A percentile compares a stretch with the other conserved stretches of the same genome.
Evolutionary conservation across 2,113 vertebrate genomes (phyloP).

Genomic region (Marmota flaviventris): DNA sequence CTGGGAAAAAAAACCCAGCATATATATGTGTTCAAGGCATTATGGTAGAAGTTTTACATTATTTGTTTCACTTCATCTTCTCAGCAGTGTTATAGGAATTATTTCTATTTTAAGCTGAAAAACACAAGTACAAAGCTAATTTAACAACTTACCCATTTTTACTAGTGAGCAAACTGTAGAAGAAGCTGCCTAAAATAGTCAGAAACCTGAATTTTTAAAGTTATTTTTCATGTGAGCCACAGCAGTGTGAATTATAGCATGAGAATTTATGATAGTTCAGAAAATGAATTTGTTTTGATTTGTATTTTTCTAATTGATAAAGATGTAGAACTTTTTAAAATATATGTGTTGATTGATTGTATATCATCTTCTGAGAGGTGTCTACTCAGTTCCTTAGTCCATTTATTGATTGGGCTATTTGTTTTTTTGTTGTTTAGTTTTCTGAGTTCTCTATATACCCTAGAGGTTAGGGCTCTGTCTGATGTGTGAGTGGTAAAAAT

Average conservation of each 20-base stretch:
- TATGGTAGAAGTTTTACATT: neutral
- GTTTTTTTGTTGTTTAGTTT: too few species aligned
- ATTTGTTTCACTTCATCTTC: neutral
- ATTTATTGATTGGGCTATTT: too few species aligned
- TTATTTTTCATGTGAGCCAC: neutral
- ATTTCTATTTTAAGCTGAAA: slow-evolving; percentile 30
- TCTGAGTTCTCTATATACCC: too few species aligned
- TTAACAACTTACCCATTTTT: slow-evolving; percentile 20
- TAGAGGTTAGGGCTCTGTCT: too few species aligned
- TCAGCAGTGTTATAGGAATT: neutral
- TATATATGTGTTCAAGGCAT: neutral
- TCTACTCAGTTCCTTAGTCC: too few species aligned
- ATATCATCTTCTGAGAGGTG: too few species aligned
- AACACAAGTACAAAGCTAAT: neutral
- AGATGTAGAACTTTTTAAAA: too few species aligned
- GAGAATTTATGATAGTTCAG: slow-evolving; percentile 11
- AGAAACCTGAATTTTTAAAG: neutral
- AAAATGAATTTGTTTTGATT: neutral
- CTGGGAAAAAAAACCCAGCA: neutral
- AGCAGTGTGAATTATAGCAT: neutral
- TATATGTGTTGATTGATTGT: too few species aligned
- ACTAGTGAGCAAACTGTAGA: neutral
- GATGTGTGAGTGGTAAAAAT: too few species aligned
- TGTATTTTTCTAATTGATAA: too few species aligned
- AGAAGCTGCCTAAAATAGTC: neutral